Conservation (phyloP, 1,140 invertebrate genomes). For the Lordiphosa collinella region DNA sequence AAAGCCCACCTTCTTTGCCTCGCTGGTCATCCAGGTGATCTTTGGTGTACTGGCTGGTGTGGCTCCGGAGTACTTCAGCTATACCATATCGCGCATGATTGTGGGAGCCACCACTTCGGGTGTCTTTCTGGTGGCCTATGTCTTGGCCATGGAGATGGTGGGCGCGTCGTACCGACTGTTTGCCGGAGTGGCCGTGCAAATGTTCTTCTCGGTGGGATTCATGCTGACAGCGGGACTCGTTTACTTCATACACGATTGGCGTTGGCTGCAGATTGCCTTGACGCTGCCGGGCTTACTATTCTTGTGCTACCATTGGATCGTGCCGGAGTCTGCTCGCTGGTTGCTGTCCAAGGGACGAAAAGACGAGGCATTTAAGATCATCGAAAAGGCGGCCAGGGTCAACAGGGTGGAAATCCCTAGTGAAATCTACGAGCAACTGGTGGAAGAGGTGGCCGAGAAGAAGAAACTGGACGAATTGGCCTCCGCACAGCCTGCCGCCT, state of each 20-base stretch:
- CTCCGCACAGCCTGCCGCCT: constrained; percentile 77
- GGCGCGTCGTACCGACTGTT: constrained; percentile 87
- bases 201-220: constrained; percentile 90
- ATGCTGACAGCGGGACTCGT: constrained; percentile 87
- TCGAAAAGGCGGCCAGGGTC: constrained; percentile 85
- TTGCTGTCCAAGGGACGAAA: constrained; percentile 86
- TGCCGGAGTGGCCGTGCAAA: constrained; percentile 87
- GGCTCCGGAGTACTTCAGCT: constrained; percentile 85
- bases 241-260: constrained; percentile 88
- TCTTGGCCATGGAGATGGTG: constrained; percentile 91
- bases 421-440: constrained; percentile 82
- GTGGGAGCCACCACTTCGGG: constrained; percentile 88
- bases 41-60: constrained; percentile 84
- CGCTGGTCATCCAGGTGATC: constrained; percentile 86
- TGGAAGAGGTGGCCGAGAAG: constrained; percentile 79
- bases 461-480: constrained; percentile 45
- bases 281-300: constrained; percentile 86
- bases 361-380: constrained; percentile 85
- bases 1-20: constrained; percentile 86
- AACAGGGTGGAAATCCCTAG: constrained; percentile 83
- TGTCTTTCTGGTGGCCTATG: constrained; percentile 88
- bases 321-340: constrained; percentile 92
- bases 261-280: constrained; percentile 86
- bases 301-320: constrained; percentile 90
- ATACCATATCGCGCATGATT: constrained; percentile 85